Evolutionary conservation across 2,797 vertebrate genomes (phyloP), one percentile per base, ranked within the genome.

Genomic region (Sebastolobus altivelis): DNA sequence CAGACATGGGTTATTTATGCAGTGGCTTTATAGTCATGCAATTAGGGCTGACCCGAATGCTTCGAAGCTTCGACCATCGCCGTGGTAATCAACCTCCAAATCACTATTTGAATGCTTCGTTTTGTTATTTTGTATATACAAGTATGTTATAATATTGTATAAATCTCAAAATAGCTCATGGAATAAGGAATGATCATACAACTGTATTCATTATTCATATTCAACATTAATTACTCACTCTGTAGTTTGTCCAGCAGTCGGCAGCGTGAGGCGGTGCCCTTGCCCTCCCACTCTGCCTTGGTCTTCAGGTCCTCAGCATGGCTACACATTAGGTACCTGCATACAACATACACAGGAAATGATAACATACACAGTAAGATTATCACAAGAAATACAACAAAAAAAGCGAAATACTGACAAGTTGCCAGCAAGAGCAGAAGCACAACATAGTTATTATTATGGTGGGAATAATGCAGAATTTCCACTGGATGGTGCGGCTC

Each of bases 281-380:
- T 99, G 79, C 99, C 99, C 94, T 99, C 99, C 99, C 99, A 99
- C 84, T 99, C 98, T 75, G 99, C 98, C 94, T 99, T 99, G 85
- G 97, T 97, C 83, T 97, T 95, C 58, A 99, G 95, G 92, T 99
- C 99, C 87, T 99, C 99, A 63, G 98, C 97, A 85, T 99, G 97
- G 93, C 99, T 99, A 88, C 99, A 99, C 99, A 99, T 99, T 85
- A 99, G 94, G 93, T 99, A 99, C 94, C 99, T 99, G 85, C 81
- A 79, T 43, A 63, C 1, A 33, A 66, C 13, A 68, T 4, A 37
- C 14, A 65, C 4, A 55, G 22, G 10, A 56, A 22, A 66, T 25
- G 0, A 13, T 35, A 33, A 33, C 10, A 63, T 16, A 25, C 0
- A n/a, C 9, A 54, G 49, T n/a, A 54, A 54, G 49, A 54, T n/a